A percentile compares a stretch with the other conserved stretches of the same genome.
phyloP scores from a whole-genome alignment of 2,113 vertebrate genomes.

The Naja naja region DNA sequence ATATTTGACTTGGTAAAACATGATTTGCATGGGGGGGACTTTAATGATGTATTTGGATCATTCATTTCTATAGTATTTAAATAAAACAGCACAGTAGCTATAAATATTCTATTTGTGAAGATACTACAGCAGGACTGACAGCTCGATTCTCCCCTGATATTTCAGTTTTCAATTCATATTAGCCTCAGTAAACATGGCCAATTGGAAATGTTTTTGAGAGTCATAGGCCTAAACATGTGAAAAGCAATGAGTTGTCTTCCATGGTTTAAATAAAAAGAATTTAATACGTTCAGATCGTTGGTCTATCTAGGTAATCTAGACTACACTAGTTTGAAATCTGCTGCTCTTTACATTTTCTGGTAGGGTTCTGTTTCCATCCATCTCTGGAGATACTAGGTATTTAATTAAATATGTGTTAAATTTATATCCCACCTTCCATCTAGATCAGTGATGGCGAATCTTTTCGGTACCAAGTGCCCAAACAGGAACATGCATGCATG shows the following conservation, averaged over 20 bases:
- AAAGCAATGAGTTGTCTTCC: not conserved
- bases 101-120: not conserved
- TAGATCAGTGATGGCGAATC: no score
- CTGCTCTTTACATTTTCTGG: not conserved
- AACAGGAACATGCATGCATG: no score
- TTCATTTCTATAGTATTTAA: not conserved
- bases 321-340: not conserved
- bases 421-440: not conserved
- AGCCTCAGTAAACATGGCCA: not conserved
- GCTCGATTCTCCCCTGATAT: not conserved
- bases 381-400: not conserved
- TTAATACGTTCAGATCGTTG: not conserved
- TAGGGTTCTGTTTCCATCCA: not conserved
- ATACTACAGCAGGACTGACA: not conserved
- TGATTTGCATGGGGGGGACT: not conserved
- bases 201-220: not conserved
- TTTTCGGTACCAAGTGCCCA: no score
- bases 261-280: not conserved
- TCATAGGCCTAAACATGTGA: not conserved
- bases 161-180: not conserved
- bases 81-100: not conserved
- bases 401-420: not conserved
- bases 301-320: not conserved
- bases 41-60: not conserved
- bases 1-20: not conserved